Base-by-base conservation (phyloP, 2,888 invertebrate genomes). In the Patella depressa region DNA sequence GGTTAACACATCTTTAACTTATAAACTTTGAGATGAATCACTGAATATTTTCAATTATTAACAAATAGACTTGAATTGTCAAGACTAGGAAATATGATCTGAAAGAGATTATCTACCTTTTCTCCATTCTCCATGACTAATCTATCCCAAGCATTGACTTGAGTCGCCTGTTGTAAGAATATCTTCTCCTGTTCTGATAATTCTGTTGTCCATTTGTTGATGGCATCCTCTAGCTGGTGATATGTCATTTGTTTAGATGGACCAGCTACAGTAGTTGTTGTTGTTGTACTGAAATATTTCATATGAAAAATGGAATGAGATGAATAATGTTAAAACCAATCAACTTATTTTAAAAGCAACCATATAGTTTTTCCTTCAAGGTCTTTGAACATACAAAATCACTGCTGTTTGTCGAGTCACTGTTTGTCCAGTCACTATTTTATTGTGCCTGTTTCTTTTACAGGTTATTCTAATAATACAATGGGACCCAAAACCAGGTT, bases 61-160 rank as follows among this genome's bases (percentile, higher is more conserved):
- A 45, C 45, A 45, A 45, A 45, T 5, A 0, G 34, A 34, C 7
- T 5, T 34, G 34, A 34, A 34, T 34, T 34, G 34, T 34, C 34
- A 34, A 34, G 34, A 34, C 34, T 34, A 34, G 5, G 34, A 34
- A 34, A 5, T 34, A 34, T 34, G 34, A 34, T 34, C 34, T 34
- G 7, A 34, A 34, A 34, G 7, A 45, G 9, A 45, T 45, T 45
- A 7, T 45, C 45, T 89, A 95, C 95, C 93, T 97, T 98, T 83
- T 98, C 97, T 29, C 97, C 97, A 90, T 98, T 98, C 45, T 95
- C 94, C 77, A 97, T 96, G 1, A 98, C 93, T 69, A 97, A 93
- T 82, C 96, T 94, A 90, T 99, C 98, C 98, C 98, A 98, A 0
- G 96, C 96, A 92, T 98, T 98, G 78, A 98, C 95, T 92, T 98